phyloP scores from a whole-genome alignment of 2,888 invertebrate genomes.

The Drosophila parthenogenetica region DNA sequence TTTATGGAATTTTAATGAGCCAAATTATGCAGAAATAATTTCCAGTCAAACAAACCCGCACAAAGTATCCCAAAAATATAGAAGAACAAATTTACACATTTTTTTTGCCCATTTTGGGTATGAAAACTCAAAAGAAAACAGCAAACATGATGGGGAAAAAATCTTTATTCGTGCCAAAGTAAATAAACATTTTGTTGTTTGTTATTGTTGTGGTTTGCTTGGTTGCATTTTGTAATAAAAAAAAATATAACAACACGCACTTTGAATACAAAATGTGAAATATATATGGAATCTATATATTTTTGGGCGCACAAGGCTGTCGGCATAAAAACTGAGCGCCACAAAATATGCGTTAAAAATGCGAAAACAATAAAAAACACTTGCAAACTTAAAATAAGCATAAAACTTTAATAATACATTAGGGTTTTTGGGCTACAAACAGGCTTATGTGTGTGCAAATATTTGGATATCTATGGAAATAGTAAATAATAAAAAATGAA shows the following conservation, averaged over 20 bases:
- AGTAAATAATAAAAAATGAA: neutral
- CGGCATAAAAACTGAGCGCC: slow-evolving; percentile 47
- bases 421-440: neutral
- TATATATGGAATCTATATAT: slow-evolving; percentile 3
- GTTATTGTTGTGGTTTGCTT: slow-evolving; percentile 38
- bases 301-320: slow-evolving; percentile 14
- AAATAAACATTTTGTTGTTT: slow-evolving; percentile 46
- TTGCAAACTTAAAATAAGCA: slow-evolving; percentile 19
- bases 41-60: slow-evolving; percentile 35
- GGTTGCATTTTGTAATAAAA: slow-evolving; percentile 63
- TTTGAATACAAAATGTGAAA: slow-evolving; percentile 63
- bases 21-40: slow-evolving; percentile 63
- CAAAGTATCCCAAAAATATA: slow-evolving; percentile 9
- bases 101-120: slow-evolving; percentile 1
- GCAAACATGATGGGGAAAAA: slow-evolving; percentile 5
- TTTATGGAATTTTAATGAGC: slow-evolving; percentile 74
- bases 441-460: slow-evolving; percentile 16
- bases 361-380: slow-evolving; percentile 37
- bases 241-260: slow-evolving; percentile 53
- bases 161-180: slow-evolving; percentile 38
- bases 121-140: slow-evolving; percentile 18
- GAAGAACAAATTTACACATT: slow-evolving; percentile 6
- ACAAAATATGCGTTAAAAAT: slow-evolving; percentile 30
- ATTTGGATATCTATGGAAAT: neutral
- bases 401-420: slow-evolving; percentile 20